Conservation (phyloP, 2,797 vertebrate species). For the Tadarida brasiliensis region DNA sequence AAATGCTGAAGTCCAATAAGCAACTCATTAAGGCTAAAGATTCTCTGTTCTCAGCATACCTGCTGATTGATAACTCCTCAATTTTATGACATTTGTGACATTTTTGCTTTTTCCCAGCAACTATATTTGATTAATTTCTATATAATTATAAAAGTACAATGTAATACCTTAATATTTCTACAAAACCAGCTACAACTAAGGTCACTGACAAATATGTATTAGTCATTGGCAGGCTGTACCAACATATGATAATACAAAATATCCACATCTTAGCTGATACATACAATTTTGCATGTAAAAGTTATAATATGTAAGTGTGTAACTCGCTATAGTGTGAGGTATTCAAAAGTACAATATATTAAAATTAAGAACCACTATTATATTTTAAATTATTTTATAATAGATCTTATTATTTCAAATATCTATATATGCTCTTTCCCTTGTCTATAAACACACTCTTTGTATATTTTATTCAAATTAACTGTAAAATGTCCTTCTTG, state of each 20-base stretch:
- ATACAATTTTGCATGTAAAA: not conserved
- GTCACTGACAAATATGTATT: not conserved
- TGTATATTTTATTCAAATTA: not conserved
- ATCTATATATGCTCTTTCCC: not conserved
- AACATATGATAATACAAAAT: not conserved
- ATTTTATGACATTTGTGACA: not conserved
- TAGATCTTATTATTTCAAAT: not conserved
- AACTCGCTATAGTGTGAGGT: not conserved
- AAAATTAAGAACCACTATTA: not conserved
- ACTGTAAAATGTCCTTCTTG: not conserved
- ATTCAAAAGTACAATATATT: not conserved
- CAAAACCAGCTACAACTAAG: not conserved
- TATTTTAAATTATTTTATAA: not conserved
- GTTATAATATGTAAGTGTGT: not conserved
- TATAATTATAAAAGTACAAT: not conserved
- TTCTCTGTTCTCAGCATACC: conserved; percentile 6
- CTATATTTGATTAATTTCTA: not conserved
- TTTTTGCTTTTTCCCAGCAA: not conserved
- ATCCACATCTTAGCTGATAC: not conserved
- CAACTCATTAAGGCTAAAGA: not conserved
- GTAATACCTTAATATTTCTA: not conserved
- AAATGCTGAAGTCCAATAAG: not conserved
- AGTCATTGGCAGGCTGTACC: not conserved
- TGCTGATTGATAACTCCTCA: not conserved
- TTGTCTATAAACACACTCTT: not conserved